Base-by-base conservation (phyloP, 1,140 invertebrate species). In the Pogonognathellus flavescens region DNA sequence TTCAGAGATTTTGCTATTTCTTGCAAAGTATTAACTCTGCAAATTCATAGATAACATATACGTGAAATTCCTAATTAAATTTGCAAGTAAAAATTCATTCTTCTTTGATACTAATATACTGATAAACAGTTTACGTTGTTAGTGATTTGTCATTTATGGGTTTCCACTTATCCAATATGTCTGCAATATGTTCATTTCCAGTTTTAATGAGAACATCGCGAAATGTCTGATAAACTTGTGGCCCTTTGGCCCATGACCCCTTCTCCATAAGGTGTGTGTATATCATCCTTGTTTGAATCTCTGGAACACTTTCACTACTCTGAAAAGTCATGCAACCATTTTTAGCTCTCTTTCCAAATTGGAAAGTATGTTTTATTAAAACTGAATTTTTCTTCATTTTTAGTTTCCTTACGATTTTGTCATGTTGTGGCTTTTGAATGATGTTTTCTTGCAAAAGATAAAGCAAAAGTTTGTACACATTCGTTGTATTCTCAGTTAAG, bases 391-490 rank as follows among this genome's bases (percentile, higher is more conserved):
- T n/a, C n/a, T n/a, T n/a, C n/a, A 6, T 41, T 41, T 41, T 41
- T 1, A 41, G 31, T 6, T 41, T 3, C 31, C 22, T 22, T 86
- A 18, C 80, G 59, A 83, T 57, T 10, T 82, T n/a, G 1, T 82
- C 55, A 52, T 80, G 86, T 70, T 84, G 50, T 18, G 16, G 41
- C 82, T 82, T 14, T 80, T 53, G 11, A 66, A 53, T 59, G 70
- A 52, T 84, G 50, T 22, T 16, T 76, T 53, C 55, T 86, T 49
- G 52, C 62, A 66, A 18, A 2, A 66, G 18, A 31, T 66, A 16
- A 11, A 22, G 62, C 3, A 55, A 14, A 1, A 55, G 11, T 55
- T 55, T 55, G 11, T 2, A 10, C 53, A 55, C 11, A 9, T 55
- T 55, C 11, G 11, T 14, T 14, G 16, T 55, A 10, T 55, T 55